These are phyloP conservation scores for Cyanoramphus novaezelandiae DNA, from an alignment of 2,113 vertebrate genomes.

Conservation along the genomic window DNA sequence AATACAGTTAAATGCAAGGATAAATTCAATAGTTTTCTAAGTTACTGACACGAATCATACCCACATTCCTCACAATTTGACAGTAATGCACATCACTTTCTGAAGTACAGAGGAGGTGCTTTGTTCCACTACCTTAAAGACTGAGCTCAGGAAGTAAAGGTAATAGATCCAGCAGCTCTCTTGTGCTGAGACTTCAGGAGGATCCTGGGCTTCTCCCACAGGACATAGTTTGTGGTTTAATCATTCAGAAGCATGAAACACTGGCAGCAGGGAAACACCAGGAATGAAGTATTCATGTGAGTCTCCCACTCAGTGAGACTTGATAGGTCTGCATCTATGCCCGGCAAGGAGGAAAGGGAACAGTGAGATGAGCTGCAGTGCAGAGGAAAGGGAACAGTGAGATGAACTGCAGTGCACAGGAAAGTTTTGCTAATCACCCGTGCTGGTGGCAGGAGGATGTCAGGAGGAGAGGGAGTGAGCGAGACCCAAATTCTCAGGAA, in stretches of 20 bases:
- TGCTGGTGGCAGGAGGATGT: background rate
- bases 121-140: background rate
- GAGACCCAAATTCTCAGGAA: background rate
- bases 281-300: background rate
- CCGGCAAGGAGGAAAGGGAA: background rate
- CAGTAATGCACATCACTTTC: background rate
- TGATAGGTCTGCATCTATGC: background rate
- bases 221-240: background rate
- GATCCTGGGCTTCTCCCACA: background rate
- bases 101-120: background rate
- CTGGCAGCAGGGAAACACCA: background rate
- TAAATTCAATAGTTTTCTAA: too few species aligned
- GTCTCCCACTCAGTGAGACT: background rate
- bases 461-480: background rate
- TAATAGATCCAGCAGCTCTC: background rate
- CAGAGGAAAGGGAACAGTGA: background rate
- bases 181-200: background rate
- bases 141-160: accelerated
- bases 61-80: too few species aligned
- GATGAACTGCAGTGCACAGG: background rate
- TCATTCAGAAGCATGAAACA: background rate
- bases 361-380: background rate
- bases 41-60: too few species aligned
- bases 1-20: too few species aligned
- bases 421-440: background rate